A percentile compares a stretch with the other conserved stretches of the same genome.
Evolutionary conservation across 92 coral and sea anemone genomes (phyloP).

Genomic region (Metridium senile): DNA sequence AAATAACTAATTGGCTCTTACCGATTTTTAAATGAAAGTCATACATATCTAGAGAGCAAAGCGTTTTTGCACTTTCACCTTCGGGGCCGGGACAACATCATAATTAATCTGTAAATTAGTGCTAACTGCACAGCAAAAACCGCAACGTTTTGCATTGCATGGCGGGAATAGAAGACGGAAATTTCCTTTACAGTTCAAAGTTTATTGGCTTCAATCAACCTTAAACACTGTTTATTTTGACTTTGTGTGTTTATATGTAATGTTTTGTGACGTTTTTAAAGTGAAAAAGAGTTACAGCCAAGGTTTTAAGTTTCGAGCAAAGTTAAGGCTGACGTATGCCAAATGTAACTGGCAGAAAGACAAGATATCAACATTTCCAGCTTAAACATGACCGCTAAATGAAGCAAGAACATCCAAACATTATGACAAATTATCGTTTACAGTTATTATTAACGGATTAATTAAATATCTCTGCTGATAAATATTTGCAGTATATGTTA

Average conservation of each 20-base stretch:
- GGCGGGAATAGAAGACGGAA: no score
- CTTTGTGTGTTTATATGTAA: no score
- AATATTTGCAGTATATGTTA: no score
- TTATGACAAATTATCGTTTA: not conserved
- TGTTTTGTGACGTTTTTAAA: not conserved
- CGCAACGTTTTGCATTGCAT: not conserved
- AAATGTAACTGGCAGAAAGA: not conserved
- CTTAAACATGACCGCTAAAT: not conserved
- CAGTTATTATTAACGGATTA: not conserved
- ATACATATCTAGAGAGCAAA: not conserved
- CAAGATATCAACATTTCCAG: not conserved
- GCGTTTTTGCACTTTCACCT: conserved; percentile 13
- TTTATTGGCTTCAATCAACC: no score
- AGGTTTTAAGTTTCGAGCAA: not conserved
- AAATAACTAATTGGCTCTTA: not conserved
- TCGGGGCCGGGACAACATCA: not conserved
- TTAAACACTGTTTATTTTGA: no score
- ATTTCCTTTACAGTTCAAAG: no score
- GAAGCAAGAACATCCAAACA: not conserved
- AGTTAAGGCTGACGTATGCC: not conserved
- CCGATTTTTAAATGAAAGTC: not conserved
- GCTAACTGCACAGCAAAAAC: conserved; percentile 1
- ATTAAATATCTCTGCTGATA: not conserved
- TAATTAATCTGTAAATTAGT: not conserved
- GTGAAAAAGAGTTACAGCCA: not conserved